phyloP scores from a whole-genome alignment of 2,888 invertebrate genomes.

The Meganola albula region DNA sequence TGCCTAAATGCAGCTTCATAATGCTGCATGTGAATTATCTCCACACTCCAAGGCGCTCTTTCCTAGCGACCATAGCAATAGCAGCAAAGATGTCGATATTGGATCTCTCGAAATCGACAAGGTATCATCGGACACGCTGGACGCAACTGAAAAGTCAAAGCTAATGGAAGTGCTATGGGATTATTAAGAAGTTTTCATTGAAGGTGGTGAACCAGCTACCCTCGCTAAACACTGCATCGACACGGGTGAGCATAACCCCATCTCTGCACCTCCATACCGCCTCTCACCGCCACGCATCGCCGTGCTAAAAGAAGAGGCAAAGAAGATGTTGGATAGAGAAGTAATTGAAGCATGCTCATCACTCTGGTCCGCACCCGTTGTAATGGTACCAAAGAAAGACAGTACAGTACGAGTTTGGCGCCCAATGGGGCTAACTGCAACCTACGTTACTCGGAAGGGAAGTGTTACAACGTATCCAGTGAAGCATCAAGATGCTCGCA shows the following conservation, averaged over 20 bases:
- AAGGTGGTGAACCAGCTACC: slow-evolving; percentile 1
- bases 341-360: slow-evolving; percentile 5
- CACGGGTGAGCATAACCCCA: slow-evolving; percentile 4
- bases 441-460: not conserved
- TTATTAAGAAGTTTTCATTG: slow-evolving; percentile 3
- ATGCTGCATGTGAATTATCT: not conserved
- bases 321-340: not conserved
- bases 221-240: slow-evolving; percentile 3
- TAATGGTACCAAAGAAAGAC: slow-evolving; percentile 2
- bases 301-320: not conserved
- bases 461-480: slow-evolving; percentile 1
- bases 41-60: slow-evolving; percentile 5
- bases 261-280: slow-evolving; percentile 2
- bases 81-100: not conserved
- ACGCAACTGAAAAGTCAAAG: slow-evolving; percentile 1
- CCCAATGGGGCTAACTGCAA: not conserved
- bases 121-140: no score
- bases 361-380: slow-evolving; percentile 5
- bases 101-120: no score
- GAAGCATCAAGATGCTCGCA: not conserved
- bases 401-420: slow-evolving; percentile 5
- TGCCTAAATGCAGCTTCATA: slow-evolving; percentile 1
- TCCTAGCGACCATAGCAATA: slow-evolving; percentile 4
- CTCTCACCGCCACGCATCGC: slow-evolving; percentile 1
- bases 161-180: slow-evolving; percentile 1